Conservation (phyloP, 1,140 invertebrate species). For the Pantala flavescens region DNA sequence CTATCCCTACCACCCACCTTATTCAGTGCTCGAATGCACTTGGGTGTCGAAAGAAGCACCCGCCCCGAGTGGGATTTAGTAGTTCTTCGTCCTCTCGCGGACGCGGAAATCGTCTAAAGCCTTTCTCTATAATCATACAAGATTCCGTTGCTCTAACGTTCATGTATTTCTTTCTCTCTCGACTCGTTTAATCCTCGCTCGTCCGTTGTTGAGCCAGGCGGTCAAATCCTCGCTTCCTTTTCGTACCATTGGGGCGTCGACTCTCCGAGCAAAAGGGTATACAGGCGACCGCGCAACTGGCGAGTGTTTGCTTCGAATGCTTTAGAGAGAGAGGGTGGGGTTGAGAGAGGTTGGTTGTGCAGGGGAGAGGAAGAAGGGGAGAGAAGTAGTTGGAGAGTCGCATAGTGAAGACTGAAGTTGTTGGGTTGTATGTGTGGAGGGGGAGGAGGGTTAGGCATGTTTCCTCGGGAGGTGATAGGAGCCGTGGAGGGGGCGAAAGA, state of each 20-base stretch:
- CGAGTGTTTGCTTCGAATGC: neutral
- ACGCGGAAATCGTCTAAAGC: neutral
- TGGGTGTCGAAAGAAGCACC: constrained; percentile 7
- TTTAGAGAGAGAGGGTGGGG: neutral
- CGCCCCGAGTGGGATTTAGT: neutral
- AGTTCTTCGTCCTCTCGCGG: neutral
- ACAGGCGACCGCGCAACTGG: neutral
- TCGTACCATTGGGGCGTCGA: neutral
- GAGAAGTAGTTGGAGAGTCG: neutral
- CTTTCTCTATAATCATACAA: neutral
- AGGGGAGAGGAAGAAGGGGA: neutral
- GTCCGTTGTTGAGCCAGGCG: neutral
- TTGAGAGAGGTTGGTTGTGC: neutral
- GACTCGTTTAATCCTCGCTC: neutral
- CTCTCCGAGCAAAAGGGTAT: neutral
- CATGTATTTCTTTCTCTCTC: neutral
- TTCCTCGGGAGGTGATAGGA: constrained; percentile 3
- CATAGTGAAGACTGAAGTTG: neutral
- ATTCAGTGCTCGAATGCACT: neutral
- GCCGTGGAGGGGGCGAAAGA: neutral
- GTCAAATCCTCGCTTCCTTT: neutral
- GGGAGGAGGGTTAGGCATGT: neutral
- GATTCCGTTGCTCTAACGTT: neutral
- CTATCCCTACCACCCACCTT: neutral
- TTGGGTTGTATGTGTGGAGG: neutral